Evolutionary conservation across 2,113 vertebrate genomes (phyloP).

Genomic region (Mesitornis unicolor): DNA sequence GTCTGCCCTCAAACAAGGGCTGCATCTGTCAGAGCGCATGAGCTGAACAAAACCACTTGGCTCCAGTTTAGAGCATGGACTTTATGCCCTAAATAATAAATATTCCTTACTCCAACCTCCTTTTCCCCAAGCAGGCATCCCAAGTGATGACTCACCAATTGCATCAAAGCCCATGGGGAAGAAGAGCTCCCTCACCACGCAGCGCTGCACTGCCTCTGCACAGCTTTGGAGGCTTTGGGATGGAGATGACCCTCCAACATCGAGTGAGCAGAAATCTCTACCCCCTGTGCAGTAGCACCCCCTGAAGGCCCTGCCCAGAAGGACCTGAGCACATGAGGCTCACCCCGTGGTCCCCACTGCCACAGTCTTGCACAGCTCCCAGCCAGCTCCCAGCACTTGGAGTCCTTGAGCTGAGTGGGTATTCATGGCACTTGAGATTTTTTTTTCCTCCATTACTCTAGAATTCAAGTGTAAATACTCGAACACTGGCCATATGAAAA

Average conservation of each 20-base stretch:
- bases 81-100: not conserved
- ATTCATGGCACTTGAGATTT: no score
- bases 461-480: not conserved
- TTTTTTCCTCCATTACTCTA: not conserved
- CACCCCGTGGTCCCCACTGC: no score
- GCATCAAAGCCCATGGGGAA: accelerated
- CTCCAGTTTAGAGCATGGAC: not conserved
- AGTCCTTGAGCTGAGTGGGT: not conserved
- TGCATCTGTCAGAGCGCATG: accelerated
- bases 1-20: not conserved
- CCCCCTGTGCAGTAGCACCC: not conserved
- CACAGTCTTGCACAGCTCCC: no score
- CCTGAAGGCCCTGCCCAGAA: not conserved
- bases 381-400: no score
- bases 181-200: not conserved
- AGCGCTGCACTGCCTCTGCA: no score
- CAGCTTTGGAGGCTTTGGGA: not conserved
- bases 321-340: not conserved
- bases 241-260: accelerated
- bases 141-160: not conserved
- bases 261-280: accelerated
- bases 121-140: not conserved
- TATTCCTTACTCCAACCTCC: not conserved
- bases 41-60: not conserved
- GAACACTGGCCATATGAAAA: not conserved